Evolutionary conservation across 2,888 invertebrate genomes (phyloP).

Genomic region (Drosophila eohydei): DNA sequence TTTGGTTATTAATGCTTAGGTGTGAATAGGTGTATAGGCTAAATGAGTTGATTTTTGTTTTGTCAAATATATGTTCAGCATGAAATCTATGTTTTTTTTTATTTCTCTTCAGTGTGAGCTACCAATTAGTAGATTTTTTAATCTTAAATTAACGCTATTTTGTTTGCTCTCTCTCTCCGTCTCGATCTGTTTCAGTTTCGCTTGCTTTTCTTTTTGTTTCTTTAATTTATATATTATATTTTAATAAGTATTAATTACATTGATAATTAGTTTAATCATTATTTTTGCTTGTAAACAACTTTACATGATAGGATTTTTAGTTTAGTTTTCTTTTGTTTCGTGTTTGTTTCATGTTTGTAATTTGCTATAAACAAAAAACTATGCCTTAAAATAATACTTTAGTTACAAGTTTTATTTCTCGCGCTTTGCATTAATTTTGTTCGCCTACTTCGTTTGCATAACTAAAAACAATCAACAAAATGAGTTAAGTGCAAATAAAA

Average conservation of each 20-base stretch:
- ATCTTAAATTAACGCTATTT: constrained; percentile 69
- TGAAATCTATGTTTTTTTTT: constrained; percentile 39
- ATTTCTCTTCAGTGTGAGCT: constrained; percentile 34
- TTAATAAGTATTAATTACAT: constrained; percentile 79
- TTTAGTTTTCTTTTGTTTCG: constrained; percentile 34
- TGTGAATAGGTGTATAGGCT: constrained; percentile 4
- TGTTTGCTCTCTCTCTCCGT: constrained; percentile 23
- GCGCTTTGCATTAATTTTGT: constrained; percentile 67
- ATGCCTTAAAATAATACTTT: constrained; percentile 80
- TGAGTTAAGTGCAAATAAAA: constrained; percentile 66
- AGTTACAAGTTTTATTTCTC: constrained; percentile 68
- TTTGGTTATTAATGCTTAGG: not conserved
- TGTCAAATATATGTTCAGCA: constrained; percentile 38
- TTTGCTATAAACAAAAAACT: constrained; percentile 79
- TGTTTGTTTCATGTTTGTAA: constrained; percentile 44
- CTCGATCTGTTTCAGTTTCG: constrained; percentile 2
- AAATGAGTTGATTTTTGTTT: constrained; percentile 35
- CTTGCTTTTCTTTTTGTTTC: constrained; percentile 25
- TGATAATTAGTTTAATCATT: constrained; percentile 76
- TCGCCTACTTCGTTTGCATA: constrained; percentile 51
- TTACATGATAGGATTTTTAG: constrained; percentile 72
- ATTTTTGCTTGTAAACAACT: constrained; percentile 70
- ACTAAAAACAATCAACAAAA: constrained; percentile 79
- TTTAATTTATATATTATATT: constrained; percentile 39
- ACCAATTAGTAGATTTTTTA: constrained; percentile 37